Evolutionary conservation across 2,888 invertebrate species (phyloP).

Genomic region (Phrixothrix hirtus): DNA sequence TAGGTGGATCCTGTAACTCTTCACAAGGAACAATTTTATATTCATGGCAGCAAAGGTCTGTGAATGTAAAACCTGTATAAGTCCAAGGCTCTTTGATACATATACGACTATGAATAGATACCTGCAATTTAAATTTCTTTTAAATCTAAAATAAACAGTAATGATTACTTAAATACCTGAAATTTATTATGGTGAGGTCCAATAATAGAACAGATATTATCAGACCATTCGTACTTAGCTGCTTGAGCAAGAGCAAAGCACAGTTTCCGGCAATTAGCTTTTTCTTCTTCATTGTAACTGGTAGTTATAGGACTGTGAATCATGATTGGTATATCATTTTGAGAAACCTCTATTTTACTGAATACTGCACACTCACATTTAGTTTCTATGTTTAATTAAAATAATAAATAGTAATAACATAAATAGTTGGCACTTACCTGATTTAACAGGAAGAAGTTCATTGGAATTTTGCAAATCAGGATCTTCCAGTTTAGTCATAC

Average conservation of each 20-base stretch:
- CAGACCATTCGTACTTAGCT: constrained; percentile 59
- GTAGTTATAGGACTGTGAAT: constrained; percentile 57
- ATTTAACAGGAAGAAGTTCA: too few species aligned
- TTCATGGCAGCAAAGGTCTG: constrained; percentile 58
- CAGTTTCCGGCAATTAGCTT: constrained; percentile 56
- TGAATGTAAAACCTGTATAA: constrained; percentile 58
- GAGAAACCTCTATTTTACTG: constrained; percentile 39
- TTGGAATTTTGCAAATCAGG: too few species aligned
- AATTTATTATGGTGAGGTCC: constrained; percentile 56
- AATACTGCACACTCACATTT: constrained; percentile 61
- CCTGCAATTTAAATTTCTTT: constrained; percentile 43
- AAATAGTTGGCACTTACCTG: too few species aligned
- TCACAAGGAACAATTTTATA: too few species aligned
- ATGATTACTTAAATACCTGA: constrained; percentile 47
- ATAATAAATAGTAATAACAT: too few species aligned
- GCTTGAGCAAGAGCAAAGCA: constrained; percentile 59
- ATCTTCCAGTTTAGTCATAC: too few species aligned
- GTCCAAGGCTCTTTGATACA: constrained; percentile 57
- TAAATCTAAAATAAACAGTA: constrained; percentile 1
- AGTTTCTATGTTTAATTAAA: too few species aligned
- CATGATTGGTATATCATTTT: constrained; percentile 47
- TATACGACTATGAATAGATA: constrained; percentile 58
- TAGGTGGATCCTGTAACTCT: too few species aligned
- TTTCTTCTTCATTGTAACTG: constrained; percentile 58
- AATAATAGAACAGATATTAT: constrained; percentile 58